Evolutionary conservation across 2,888 invertebrate genomes (phyloP), one percentile per base, ranked within the genome.

Genomic region (Syritta pipiens): DNA sequence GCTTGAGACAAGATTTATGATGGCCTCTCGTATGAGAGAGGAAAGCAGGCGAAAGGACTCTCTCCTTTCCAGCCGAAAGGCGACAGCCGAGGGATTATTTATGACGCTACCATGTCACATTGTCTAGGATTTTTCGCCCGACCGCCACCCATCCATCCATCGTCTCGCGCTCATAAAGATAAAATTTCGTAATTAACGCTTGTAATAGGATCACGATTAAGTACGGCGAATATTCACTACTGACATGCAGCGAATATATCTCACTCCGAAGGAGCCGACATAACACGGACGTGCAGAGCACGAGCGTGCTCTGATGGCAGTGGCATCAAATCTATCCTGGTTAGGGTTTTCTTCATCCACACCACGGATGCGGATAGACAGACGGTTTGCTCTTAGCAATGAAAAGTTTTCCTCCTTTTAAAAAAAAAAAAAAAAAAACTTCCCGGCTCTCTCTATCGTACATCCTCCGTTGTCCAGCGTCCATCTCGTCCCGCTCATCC

Each of bases 161-260:
- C 71, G 59, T 77, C 46, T 51, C 22, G 14, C 44, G 59, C 77
- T 77, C 77, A 77, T 77, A 72, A 72, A 77, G 79, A 79, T 74
- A 74, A 59, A 74, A 79, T 81, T 81, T 85, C 82, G 84, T 85
- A 87, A 87, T 87, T 87, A 87, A 87, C 85, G 85, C 83, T 83
- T 84, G 85, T 85, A 85, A 86, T 85, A 85, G 84, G 85, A 87
- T 85, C 84, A 85, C 85, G 84, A 85, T 86, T 85, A 86, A 85
- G 83, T 84, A 67, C 68, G 26, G 19, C 28, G 53, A 77, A 77
- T 77, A 71, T 77, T 71, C 71, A 72, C 67, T 67, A 60, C 55
- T 67, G 55, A 51, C 71, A 71, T 59, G 60, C 28, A 59, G 63
- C 59, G 42, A 59, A 67, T 75, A 60, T 48, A 60, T 55, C 57